These are phyloP conservation scores for Sebastes matsubarae DNA, from an alignment of 2,797 vertebrate species.

Conservation along the genomic window DNA sequence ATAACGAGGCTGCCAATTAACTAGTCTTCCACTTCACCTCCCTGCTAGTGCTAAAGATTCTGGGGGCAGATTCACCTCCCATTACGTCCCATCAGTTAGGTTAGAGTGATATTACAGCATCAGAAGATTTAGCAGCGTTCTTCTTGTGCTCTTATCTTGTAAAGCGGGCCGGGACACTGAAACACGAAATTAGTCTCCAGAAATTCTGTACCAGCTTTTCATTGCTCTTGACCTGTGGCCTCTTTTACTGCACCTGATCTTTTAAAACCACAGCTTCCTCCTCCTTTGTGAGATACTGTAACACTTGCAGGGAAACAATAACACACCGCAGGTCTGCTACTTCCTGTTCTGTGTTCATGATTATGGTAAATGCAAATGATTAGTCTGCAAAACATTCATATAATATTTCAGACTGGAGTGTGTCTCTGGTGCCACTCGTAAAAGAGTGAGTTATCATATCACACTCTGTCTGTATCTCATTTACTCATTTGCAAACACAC, in stretches of 20 bases:
- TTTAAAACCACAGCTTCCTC: background rate
- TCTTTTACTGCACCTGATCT: background rate
- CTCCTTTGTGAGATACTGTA: background rate
- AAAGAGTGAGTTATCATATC: background rate
- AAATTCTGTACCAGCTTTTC: background rate
- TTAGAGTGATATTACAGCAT: slow-evolving; percentile 21
- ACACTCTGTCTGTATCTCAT: background rate
- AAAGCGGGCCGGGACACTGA: background rate
- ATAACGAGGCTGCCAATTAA: slow-evolving; percentile 48
- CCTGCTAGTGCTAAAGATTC: background rate
- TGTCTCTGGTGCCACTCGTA: background rate
- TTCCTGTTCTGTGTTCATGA: background rate
- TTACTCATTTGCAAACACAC: background rate
- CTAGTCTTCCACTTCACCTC: slow-evolving; percentile 7
- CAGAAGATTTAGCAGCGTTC: background rate
- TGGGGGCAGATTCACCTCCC: slow-evolving; percentile 6
- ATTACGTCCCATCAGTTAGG: slow-evolving; percentile 10
- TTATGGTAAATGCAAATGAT: background rate
- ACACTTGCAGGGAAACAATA: background rate
- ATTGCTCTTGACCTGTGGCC: slow-evolving; percentile 10
- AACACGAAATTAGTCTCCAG: slow-evolving; percentile 11
- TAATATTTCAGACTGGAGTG: background rate
- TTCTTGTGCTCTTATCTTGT: slow-evolving; percentile 11
- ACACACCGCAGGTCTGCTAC: background rate
- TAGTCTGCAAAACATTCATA: background rate